Base-by-base conservation (phyloP, 1,140 invertebrate species). In the Plutomurus gul region DNA sequence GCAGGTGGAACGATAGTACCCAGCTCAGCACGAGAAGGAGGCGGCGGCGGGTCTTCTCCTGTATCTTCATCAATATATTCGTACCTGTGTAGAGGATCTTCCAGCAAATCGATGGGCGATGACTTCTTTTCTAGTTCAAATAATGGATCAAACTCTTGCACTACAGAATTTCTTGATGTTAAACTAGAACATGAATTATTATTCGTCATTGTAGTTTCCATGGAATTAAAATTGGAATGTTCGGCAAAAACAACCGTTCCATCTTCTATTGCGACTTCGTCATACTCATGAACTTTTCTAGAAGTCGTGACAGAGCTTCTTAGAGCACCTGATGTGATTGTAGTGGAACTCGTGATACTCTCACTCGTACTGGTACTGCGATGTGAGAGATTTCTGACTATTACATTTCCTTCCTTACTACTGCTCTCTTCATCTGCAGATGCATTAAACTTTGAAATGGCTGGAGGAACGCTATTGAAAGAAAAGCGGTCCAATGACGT, bases 181-280 rank as follows among this genome's bases (percentile, higher is more conserved):
- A 78, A 16, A 60, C 75, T 75, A 18, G 76, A 47, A 20, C 25
- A 39, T 3, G 76, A 80, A 36, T 75, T 75, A 18, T 77, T 80
- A 47, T 47, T 77, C 0, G 71, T 43, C 13, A 30, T 37, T 37
- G 27, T 30, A 3, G 80, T 70, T 20, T 46, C 46, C 16, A 37
- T 46, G 8, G 49, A 40, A 60, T 33, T 60, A 56, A 65, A 65
- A 27, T 65, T 65, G 56, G 56, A 65, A 65, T 65, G 56, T 27
- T 65, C 56, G n/a, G n/a, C n/a, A 27, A 65, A 65, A 1, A 83
- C 80, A 0, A 83, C 51, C 22, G 40, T 76, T 5, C 82, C 82
- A 76, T 83, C 78, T 70, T 83, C 82, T 6, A 83, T 65, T 1
- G 82, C 72, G 3, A 83, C 82, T 18, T 83, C 80, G 27, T 83